A percentile compares a stretch with the other conserved stretches of the same genome.
phyloP scores from a whole-genome alignment of 2,888 invertebrate species.

The Crioceris asparagi region DNA sequence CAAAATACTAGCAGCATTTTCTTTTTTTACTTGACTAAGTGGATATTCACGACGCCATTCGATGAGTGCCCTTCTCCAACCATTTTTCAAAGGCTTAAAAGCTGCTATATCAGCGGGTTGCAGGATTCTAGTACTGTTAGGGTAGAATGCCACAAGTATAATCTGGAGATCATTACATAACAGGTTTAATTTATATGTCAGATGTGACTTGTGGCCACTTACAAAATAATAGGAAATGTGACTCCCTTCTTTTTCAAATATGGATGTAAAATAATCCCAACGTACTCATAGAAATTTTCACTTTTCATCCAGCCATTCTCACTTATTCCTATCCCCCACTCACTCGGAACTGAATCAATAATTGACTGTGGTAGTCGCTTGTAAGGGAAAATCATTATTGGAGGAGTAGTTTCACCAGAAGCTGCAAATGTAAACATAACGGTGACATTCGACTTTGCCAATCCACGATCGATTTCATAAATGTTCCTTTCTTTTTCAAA shows the following conservation, averaged over 20 bases:
- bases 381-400: constrained; percentile 16
- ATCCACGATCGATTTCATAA: constrained; percentile 18
- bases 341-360: constrained; percentile 12
- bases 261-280: constrained; percentile 23
- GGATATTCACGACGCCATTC: constrained; percentile 15
- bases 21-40: constrained; percentile 13
- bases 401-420: constrained; percentile 15
- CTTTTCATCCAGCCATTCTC: constrained; percentile 29
- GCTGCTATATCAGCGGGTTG: constrained; percentile 15
- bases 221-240: constrained; percentile 24
- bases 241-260: constrained; percentile 17
- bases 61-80: constrained; percentile 8
- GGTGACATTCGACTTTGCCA: constrained; percentile 20
- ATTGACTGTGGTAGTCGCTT: constrained; percentile 20
- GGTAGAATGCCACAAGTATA: constrained; percentile 14
- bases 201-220: constrained; percentile 13
- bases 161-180: constrained; percentile 13
- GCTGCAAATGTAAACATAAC: constrained; percentile 24
- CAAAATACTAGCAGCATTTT: constrained; percentile 15
- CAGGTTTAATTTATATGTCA: constrained; percentile 11
- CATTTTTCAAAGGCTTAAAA: constrained; percentile 11
- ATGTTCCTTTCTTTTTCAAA: constrained; percentile 20
- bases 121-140: constrained; percentile 12
- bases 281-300: constrained; percentile 23
- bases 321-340: constrained; percentile 24